phyloP scores from a whole-genome alignment of 2,113 vertebrate species.

The Empidonax alnorum region DNA sequence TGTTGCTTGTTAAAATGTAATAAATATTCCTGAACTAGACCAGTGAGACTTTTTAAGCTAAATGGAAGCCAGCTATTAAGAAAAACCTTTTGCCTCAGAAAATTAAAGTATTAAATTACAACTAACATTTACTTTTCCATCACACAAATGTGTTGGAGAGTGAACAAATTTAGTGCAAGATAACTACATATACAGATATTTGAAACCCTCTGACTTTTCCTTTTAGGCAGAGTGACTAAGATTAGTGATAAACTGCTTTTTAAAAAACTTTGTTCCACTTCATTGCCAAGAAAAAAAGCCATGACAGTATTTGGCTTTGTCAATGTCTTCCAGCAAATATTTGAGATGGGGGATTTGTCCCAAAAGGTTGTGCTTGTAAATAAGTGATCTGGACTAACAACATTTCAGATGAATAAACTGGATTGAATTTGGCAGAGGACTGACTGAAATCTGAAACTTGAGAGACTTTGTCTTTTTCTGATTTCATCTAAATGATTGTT shows the following conservation, averaged over 20 bases:
- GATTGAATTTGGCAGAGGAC: neutral
- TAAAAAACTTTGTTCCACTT: neutral
- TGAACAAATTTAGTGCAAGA: neutral
- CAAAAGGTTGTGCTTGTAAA: neutral
- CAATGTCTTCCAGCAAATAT: neutral
- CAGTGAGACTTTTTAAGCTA: neutral
- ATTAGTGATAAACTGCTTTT: neutral
- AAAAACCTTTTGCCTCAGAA: neutral
- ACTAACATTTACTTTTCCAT: neutral
- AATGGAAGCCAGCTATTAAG: neutral
- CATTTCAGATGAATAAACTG: neutral
- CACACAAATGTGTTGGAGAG: neutral
- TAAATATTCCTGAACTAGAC: neutral
- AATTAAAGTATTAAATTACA: neutral
- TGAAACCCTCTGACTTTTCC: neutral
- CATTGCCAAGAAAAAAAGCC: neutral
- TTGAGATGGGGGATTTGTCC: neutral
- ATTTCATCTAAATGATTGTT: neutral
- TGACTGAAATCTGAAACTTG: neutral
- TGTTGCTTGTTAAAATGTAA: neutral
- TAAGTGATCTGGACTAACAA: neutral
- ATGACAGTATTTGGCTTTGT: neutral
- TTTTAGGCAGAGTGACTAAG: neutral
- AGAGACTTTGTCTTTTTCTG: neutral
- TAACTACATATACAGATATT: neutral